Evolutionary conservation across 2,888 invertebrate species (phyloP).

Genomic region (Lathronympha strigana): DNA sequence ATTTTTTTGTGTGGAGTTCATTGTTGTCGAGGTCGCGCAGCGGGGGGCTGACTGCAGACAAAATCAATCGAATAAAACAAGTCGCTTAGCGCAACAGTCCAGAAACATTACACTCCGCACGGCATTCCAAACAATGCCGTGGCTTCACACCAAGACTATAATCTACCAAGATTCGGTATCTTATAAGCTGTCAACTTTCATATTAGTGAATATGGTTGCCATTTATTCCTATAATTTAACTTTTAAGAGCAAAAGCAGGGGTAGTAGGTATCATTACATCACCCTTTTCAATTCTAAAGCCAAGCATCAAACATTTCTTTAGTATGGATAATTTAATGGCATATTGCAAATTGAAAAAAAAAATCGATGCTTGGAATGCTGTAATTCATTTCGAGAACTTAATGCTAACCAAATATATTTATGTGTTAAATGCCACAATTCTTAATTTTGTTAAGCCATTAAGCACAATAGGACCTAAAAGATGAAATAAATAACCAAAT

Average conservation of each 20-base stretch:
- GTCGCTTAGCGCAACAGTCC: constrained; percentile 47
- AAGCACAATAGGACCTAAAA: constrained; percentile 30
- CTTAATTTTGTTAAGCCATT: constrained; percentile 33
- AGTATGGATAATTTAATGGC: background rate
- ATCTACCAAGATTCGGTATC: constrained; percentile 8
- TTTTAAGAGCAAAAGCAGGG: constrained; percentile 33
- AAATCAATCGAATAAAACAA: constrained; percentile 49
- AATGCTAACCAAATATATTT: constrained; percentile 8
- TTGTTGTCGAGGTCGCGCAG: constrained; percentile 46
- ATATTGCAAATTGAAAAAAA: background rate
- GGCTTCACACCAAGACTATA: constrained; percentile 27
- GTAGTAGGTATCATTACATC: background rate
- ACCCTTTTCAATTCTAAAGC: constrained; percentile 13
- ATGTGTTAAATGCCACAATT: constrained; percentile 20
- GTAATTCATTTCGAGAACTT: background rate
- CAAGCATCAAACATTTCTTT: constrained; percentile 23
- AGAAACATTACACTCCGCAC: constrained; percentile 21
- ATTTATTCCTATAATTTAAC: background rate
- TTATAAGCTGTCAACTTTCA: constrained; percentile 16
- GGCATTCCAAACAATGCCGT: constrained; percentile 15
- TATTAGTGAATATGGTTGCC: background rate
- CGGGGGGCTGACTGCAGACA: constrained; percentile 52
- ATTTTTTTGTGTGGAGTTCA: constrained; percentile 54
- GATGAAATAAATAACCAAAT: constrained; percentile 24
- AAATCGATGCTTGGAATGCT: constrained; percentile 11